phyloP scores from a whole-genome alignment of 2,888 invertebrate genomes.

The Epinotia demarniana region DNA sequence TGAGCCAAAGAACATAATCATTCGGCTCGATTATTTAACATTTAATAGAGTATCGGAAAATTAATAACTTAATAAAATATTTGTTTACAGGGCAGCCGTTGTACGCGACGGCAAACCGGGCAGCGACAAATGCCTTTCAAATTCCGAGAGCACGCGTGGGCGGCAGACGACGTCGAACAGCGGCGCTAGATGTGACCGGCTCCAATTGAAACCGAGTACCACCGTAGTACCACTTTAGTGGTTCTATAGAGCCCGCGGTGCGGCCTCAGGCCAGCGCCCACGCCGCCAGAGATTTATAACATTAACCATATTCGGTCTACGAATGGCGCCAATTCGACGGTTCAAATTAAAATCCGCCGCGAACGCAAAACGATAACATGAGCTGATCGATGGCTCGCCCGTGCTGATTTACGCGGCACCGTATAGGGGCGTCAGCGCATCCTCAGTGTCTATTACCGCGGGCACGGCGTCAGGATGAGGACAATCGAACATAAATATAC shows the following conservation, averaged over 20 bases:
- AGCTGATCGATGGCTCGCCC: conserved; percentile 73
- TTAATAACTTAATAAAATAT: conserved; percentile 71
- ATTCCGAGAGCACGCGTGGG: conserved; percentile 80
- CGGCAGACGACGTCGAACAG: conserved; percentile 66
- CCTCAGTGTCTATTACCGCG: conserved; percentile 37
- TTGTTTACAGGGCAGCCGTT: conserved; percentile 66
- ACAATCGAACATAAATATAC: conserved; percentile 23
- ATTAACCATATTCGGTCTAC: conserved; percentile 82
- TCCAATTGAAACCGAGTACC: conserved; percentile 70
- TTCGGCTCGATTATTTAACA: conserved; percentile 36
- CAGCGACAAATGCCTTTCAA: conserved; percentile 81
- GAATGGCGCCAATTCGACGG: conserved; percentile 82
- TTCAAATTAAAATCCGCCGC: conserved; percentile 79
- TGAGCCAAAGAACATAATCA: conserved; percentile 32
- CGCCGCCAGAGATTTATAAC: conserved; percentile 81
- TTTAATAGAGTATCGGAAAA: conserved; percentile 54
- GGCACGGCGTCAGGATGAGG: conserved; percentile 28
- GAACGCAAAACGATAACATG: conserved; percentile 76
- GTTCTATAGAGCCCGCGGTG: conserved; percentile 44
- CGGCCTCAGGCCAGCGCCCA: conserved; percentile 65
- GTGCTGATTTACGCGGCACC: conserved; percentile 74
- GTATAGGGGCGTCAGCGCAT: conserved; percentile 58
- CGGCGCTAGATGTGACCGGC: conserved; percentile 71
- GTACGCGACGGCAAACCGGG: conserved; percentile 62
- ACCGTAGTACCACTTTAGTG: conserved; percentile 42